Conservation (phyloP, 2,113 vertebrate genomes). For the Phalacrocorax aristotelis region DNA sequence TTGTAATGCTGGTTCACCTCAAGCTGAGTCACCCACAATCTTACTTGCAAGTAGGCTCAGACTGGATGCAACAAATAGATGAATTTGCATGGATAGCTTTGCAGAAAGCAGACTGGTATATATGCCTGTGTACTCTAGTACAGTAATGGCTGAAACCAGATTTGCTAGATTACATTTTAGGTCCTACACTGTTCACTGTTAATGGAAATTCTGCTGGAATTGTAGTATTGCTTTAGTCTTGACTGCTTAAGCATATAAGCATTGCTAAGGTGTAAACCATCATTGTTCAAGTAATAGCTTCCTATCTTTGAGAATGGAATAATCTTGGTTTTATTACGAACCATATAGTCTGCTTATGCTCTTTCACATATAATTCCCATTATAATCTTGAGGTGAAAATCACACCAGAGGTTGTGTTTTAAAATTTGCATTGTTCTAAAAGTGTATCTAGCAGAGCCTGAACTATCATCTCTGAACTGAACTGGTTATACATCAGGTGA, state of each 20-base stretch:
- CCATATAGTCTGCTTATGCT: background rate
- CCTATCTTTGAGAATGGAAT: background rate
- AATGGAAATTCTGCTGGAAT: background rate
- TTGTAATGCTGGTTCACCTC: constrained; percentile 1
- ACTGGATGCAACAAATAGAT: background rate
- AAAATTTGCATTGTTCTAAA: background rate
- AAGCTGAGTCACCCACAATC: background rate
- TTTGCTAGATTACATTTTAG: background rate
- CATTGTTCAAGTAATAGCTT: background rate
- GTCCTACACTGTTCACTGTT: background rate
- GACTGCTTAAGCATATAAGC: background rate
- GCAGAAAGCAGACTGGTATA: background rate
- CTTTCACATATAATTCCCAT: background rate
- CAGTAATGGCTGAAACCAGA: background rate
- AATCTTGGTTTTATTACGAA: background rate
- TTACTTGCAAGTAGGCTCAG: background rate
- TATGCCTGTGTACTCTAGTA: background rate
- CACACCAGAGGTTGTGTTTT: background rate
- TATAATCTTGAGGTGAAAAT: background rate
- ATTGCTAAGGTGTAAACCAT: background rate
- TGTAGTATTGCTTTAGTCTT: background rate
- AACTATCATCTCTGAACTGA: background rate
- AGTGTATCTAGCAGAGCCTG: background rate
- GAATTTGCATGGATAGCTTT: background rate
- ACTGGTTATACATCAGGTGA: background rate